Evolutionary conservation across 2,113 vertebrate species (phyloP).

Genomic region (Falcunculus frontatus): DNA sequence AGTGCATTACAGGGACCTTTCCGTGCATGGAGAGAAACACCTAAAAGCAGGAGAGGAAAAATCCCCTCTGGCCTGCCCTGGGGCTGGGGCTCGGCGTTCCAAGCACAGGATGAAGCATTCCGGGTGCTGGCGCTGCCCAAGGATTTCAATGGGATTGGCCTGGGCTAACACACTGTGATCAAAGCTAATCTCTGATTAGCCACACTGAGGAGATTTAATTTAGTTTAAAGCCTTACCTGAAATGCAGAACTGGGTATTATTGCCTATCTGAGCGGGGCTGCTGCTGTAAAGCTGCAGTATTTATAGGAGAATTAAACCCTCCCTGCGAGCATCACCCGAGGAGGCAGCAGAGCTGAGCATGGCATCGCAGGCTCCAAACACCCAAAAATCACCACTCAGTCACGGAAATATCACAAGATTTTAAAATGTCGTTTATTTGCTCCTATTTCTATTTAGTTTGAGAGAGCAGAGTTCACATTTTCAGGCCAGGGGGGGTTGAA

Average conservation of each 20-base stretch:
- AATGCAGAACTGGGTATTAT: conserved; percentile 42
- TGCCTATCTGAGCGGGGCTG: background rate
- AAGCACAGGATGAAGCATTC: background rate
- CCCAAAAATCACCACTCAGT: background rate
- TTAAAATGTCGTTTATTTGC: background rate
- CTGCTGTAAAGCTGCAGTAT: background rate
- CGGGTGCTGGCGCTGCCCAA: background rate
- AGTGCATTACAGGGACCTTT: fast-evolving
- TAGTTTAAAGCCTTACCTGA: conserved; percentile 47
- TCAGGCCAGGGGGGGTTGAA: background rate
- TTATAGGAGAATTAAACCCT: conserved; percentile 37
- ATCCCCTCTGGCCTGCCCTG: background rate
- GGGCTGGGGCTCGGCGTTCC: background rate
- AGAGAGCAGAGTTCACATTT: background rate
- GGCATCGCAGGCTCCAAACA: background rate
- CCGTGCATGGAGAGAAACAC: fast-evolving
- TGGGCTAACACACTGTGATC: conserved; percentile 24
- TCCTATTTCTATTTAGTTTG: background rate
- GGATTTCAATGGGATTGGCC: conserved; percentile 23
- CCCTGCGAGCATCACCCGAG: conserved; percentile 6
- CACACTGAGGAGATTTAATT: conserved; percentile 39
- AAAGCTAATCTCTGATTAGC: conserved; percentile 60
- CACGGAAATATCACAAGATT: background rate
- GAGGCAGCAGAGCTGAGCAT: background rate
- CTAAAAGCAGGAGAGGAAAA: background rate